A percentile compares a stretch with the other conserved stretches of the same genome.
phyloP scores from a whole-genome alignment of 64 coral and sea anemone genomes.

The Montipora cactus region DNA sequence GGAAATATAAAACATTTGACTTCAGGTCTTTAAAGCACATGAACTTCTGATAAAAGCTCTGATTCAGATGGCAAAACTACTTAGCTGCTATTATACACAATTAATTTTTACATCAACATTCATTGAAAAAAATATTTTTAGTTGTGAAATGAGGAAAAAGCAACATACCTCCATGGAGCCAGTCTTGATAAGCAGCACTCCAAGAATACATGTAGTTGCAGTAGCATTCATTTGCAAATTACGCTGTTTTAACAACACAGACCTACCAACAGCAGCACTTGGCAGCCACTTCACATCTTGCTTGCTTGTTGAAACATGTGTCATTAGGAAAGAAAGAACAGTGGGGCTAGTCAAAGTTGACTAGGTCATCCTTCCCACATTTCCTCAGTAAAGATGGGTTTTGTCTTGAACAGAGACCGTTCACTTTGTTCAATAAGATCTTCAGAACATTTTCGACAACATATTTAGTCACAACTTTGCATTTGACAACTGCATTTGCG shows the following conservation, averaged over 20 bases:
- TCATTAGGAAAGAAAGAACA: constrained; percentile 80
- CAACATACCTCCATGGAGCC: constrained; percentile 65
- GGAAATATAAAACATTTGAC: not conserved
- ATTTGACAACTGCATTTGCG: constrained; percentile 76
- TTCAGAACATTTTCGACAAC: constrained; percentile 69
- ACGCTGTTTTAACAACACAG: constrained; percentile 70
- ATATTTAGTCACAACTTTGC: constrained; percentile 22
- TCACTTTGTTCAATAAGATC: constrained; percentile 58
- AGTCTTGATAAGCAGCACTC: constrained; percentile 64
- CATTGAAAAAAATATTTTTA: not conserved
- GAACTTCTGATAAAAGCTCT: not conserved
- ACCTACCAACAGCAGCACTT: constrained; percentile 69
- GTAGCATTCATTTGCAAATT: constrained; percentile 55
- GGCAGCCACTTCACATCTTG: constrained; percentile 59
- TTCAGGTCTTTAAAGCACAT: not conserved
- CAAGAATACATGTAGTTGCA: constrained; percentile 19
- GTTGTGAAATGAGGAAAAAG: not conserved
- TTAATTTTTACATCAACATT: no score
- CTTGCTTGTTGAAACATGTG: constrained; percentile 40
- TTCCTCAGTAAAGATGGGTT: constrained; percentile 68
- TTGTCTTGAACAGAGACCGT: constrained; percentile 61
- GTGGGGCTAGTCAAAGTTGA: constrained; percentile 67
- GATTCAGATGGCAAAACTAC: not conserved
- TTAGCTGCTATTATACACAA: no score
- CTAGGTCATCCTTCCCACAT: constrained; percentile 60